These are phyloP conservation scores for Clinocottus analis DNA, from an alignment of 2,113 vertebrate genomes.

Conservation along the genomic window DNA sequence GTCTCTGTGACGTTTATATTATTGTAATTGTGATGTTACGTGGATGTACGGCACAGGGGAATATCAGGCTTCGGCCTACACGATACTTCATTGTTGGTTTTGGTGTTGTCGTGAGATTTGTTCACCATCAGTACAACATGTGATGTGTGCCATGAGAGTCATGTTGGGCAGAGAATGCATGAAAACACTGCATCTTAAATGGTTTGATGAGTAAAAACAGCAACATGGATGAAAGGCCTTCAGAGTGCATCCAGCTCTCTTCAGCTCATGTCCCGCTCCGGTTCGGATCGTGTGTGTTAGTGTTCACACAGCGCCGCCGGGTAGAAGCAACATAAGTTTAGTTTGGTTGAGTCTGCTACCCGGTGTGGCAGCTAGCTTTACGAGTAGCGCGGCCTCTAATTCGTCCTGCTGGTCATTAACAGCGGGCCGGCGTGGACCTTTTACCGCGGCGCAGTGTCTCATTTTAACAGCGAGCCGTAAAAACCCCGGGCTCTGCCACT, in stretches of 20 bases:
- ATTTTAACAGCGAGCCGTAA: constrained; percentile 79
- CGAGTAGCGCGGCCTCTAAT: constrained; percentile 87
- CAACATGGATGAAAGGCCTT: not conserved
- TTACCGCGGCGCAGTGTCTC: constrained; percentile 87
- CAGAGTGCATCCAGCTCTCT: constrained; percentile 16
- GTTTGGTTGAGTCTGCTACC: constrained; percentile 59
- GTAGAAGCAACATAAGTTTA: constrained; percentile 44
- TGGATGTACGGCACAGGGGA: not conserved
- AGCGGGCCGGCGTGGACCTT: constrained; percentile 90
- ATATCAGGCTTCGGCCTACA: not conserved
- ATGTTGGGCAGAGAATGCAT: not conserved
- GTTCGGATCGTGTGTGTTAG: constrained; percentile 5
- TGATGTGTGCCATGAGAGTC: not conserved
- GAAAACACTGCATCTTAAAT: not conserved
- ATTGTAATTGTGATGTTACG: too few relatives aligned
- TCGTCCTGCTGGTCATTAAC: constrained; percentile 94
- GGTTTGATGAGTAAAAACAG: not conserved
- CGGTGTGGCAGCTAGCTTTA: constrained; percentile 66
- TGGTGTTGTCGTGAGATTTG: not conserved
- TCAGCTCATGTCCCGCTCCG: constrained; percentile 31
- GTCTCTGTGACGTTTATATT: too few relatives aligned
- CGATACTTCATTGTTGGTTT: not conserved
- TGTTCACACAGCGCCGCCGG: constrained; percentile 30
- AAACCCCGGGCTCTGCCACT: constrained; percentile 96
- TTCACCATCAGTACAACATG: not conserved